Evolutionary conservation across 1,140 invertebrate species (phyloP).

Genomic region (Drosophila sp.): DNA sequence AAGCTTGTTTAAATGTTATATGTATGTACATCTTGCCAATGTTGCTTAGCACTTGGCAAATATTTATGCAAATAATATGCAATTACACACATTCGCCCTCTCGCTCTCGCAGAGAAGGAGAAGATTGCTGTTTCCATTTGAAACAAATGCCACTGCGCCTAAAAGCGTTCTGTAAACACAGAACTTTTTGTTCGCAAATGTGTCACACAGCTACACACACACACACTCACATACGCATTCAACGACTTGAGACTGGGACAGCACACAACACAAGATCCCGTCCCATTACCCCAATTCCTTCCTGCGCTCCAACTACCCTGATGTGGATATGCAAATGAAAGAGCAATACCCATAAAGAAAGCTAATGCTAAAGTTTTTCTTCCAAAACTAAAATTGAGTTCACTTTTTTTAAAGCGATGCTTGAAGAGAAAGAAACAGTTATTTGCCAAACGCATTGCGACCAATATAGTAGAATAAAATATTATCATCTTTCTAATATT

Average conservation of each 20-base stretch:
- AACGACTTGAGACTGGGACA: conserved; percentile 45
- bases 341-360: conserved; percentile 46
- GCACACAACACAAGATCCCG: conserved; percentile 1
- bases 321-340: conserved; percentile 54
- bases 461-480: no score
- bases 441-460: no score
- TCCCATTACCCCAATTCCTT: background rate
- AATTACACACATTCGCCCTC: conserved; percentile 58
- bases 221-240: background rate
- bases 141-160: conserved; percentile 45
- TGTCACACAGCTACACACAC: conserved; percentile 43
- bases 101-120: conserved; percentile 8
- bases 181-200: conserved; percentile 63
- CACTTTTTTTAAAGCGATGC: no score
- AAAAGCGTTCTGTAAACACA: conserved; percentile 68
- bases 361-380: conserved; percentile 52
- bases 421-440: no score
- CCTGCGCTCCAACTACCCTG: background rate
- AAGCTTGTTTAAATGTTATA: conserved; percentile 45
- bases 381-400: background rate
- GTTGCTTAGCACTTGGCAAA: conserved; percentile 63
- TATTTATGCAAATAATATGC: conserved; percentile 80
- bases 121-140: conserved; percentile 15
- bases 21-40: conserved; percentile 20
- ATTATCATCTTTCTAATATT: no score